Conservation (phyloP, 1,140 invertebrate species). For the Camponotus vicinus region DNA sequence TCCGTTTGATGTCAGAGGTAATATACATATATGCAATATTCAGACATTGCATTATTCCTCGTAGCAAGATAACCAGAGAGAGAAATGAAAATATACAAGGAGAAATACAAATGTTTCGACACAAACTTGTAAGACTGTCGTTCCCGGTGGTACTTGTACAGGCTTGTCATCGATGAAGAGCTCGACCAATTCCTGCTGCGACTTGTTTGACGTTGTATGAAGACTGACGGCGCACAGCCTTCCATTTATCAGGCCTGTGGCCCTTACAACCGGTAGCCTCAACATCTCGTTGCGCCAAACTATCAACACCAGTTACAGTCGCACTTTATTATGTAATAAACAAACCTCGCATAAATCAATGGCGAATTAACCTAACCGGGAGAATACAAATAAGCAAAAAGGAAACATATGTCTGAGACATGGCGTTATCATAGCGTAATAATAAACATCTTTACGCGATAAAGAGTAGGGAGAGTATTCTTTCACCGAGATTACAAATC, state of each 20-base stretch:
- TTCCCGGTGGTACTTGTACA: slow-evolving; percentile 97
- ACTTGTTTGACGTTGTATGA: slow-evolving; percentile 76
- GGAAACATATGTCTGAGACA: not conserved
- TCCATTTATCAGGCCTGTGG: slow-evolving; percentile 77
- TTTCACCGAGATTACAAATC: not conserved
- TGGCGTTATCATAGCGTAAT: not conserved
- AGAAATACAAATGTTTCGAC: slow-evolving; percentile 87
- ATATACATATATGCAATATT: not conserved
- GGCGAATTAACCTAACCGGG: slow-evolving; percentile 35
- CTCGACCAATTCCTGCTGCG: slow-evolving; percentile 93
- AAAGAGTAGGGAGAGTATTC: not conserved
- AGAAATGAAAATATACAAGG: not conserved
- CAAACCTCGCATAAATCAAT: slow-evolving; percentile 15
- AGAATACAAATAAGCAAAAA: not conserved
- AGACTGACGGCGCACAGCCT: slow-evolving; percentile 74
- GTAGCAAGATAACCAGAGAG: not conserved
- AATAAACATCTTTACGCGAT: not conserved
- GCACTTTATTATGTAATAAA: slow-evolving; percentile 72
- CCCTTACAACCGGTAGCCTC: slow-evolving; percentile 87
- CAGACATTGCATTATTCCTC: not conserved
- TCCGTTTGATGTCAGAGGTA: no score
- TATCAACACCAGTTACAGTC: slow-evolving; percentile 2
- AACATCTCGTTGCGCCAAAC: slow-evolving; percentile 85
- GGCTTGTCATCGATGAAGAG: slow-evolving; percentile 99
- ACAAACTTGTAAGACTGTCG: slow-evolving; percentile 97